Evolutionary conservation across 2,113 vertebrate genomes (phyloP), one percentile per base, ranked within the genome.

Genomic region (Mugil cephalus): DNA sequence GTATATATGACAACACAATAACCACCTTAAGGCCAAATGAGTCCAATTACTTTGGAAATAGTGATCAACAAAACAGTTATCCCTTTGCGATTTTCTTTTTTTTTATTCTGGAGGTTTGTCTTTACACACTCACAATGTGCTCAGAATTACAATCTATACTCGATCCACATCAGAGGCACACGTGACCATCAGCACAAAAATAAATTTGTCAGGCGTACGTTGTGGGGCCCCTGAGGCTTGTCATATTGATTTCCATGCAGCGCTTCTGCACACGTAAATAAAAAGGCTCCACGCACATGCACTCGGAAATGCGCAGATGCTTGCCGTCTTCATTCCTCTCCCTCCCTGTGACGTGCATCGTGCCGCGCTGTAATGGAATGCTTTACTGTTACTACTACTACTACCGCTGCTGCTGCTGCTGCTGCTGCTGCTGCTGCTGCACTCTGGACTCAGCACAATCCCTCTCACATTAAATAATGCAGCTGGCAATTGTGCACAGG

Each of bases 381-480:
- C 71, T 79, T 74, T 63, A 64, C 72, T 68, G 76, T 81, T 84
- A 84, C 77, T 84, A 80, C 81, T 74, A 66, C 53, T 78, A 79
- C 71, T 73, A 14, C 79, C 82, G 78, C 89, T 85, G 84, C 74
- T 30, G 24, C 24, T 74, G 59, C 53, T 78, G 78, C 71, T 73
- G 12, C 79, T 83, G 78, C 89, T 74, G 59, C 53, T 78, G 78
- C 71, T 73, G 12, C 79, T 83, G 78, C 89, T 85, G 84, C 74
- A 80, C 80, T 86, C 77, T 86, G 77, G 76, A 84, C 87, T 88
- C 75, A 77, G 86, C 90, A 91, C 80, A 87, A 82, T 82, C 69
- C 58, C 54, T 47, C 70, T 74, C 74, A 74, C 82, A 87, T 93
- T 89, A 87, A 92, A 93, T 91, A 88, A 90, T 89, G 88, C 87